Conservation (phyloP, 2,113 vertebrate species). For the Sterrhoptilus dennistouni region DNA sequence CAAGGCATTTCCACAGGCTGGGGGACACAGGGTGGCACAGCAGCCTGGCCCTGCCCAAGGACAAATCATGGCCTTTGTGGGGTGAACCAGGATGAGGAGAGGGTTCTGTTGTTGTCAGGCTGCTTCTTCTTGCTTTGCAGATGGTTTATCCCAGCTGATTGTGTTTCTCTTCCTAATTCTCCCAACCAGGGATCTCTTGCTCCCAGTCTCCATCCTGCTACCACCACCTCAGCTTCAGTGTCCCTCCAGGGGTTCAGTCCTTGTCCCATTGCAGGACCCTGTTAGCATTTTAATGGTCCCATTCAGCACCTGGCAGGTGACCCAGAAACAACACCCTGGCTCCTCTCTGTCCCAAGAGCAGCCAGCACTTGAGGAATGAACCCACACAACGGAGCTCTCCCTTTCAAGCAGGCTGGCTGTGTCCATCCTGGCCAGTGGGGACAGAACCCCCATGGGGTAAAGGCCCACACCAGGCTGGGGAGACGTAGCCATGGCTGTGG, state of each 20-base stretch:
- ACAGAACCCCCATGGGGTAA: accelerated
- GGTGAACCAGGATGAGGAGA: not conserved
- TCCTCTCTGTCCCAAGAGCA: not conserved
- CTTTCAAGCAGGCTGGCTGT: accelerated
- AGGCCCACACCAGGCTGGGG: accelerated
- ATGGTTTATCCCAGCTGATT: not conserved
- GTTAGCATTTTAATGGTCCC: accelerated
- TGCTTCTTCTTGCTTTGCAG: not conserved
- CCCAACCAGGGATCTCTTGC: accelerated
- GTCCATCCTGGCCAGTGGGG: not conserved
- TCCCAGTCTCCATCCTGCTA: not conserved
- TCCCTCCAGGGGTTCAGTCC: not conserved
- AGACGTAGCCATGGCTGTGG: accelerated
- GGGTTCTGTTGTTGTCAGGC: accelerated
- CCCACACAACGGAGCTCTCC: not conserved
- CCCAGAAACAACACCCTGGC: not conserved
- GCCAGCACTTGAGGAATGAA: accelerated
- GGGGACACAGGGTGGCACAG: accelerated
- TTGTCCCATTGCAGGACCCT: accelerated
- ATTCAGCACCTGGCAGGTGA: accelerated
- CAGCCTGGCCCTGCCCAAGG: not conserved
- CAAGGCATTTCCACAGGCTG: accelerated
- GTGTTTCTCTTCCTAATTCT: not conserved
- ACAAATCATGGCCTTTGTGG: accelerated
- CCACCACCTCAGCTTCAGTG: not conserved